Percentiles rank a stretch among this genome's conserved stretches.
Evolutionary conservation across 2,888 invertebrate genomes (phyloP).

Genomic region (Bombylius major): DNA sequence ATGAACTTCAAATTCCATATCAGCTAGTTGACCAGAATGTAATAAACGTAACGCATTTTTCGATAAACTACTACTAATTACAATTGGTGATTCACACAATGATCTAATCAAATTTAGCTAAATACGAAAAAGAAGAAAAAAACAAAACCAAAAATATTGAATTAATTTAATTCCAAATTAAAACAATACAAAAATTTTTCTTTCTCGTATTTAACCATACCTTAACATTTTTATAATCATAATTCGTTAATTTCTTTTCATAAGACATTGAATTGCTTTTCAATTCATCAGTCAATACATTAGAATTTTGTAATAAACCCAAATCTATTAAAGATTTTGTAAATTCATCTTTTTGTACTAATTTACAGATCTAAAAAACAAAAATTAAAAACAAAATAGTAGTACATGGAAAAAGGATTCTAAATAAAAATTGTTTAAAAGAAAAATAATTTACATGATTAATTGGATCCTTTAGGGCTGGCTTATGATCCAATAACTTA

Average conservation of each 20-base stretch:
- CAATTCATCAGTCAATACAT: slow-evolving; percentile 17
- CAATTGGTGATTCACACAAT: slow-evolving; percentile 46
- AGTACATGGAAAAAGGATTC: neutral
- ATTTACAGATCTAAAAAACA: slow-evolving; percentile 35
- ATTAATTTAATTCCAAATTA: neutral
- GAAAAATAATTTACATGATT: slow-evolving; percentile 29
- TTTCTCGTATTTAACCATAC: slow-evolving; percentile 11
- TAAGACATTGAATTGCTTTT: slow-evolving; percentile 19
- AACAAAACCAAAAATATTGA: neutral
- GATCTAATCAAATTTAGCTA: slow-evolving; percentile 43
- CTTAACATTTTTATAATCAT: slow-evolving; percentile 28
- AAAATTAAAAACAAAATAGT: neutral
- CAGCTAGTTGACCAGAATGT: slow-evolving; percentile 42
- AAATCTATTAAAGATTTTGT: slow-evolving; percentile 44
- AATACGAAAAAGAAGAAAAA: neutral
- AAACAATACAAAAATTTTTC: neutral
- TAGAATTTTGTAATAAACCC: slow-evolving; percentile 37
- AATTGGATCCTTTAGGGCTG: slow-evolving; percentile 39
- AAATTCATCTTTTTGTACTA: slow-evolving; percentile 50
- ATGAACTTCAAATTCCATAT: slow-evolving; percentile 53
- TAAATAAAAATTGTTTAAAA: neutral
- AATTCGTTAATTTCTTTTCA: slow-evolving; percentile 16
- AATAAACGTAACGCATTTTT: slow-evolving; percentile 45
- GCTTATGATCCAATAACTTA: slow-evolving; percentile 39
- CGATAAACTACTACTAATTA: slow-evolving; percentile 44